phyloP scores from a whole-genome alignment of 2,797 vertebrate species.

The Diglossa cyanea region DNA sequence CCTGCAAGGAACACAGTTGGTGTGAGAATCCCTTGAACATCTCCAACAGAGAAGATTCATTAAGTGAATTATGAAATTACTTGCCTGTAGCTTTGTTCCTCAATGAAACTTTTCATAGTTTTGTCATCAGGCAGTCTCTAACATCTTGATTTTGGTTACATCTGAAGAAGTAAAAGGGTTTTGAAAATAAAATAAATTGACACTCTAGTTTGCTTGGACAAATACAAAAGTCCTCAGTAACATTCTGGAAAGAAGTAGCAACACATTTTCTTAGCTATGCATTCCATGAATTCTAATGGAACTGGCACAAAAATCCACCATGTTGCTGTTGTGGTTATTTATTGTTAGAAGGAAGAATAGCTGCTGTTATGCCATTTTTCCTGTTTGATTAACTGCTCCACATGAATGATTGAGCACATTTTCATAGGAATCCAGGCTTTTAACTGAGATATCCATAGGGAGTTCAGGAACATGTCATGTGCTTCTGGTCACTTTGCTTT shows the following conservation, averaged over 20 bases:
- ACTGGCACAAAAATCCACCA: background rate
- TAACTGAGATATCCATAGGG: background rate
- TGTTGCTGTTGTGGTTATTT: background rate
- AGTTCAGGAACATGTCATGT: background rate
- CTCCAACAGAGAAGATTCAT: background rate
- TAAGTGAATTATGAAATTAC: background rate
- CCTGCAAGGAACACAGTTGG: background rate
- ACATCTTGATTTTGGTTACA: background rate
- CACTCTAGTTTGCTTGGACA: background rate
- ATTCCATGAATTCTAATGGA: background rate
- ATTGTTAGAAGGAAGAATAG: background rate
- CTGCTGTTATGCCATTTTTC: background rate
- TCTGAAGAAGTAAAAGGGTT: background rate
- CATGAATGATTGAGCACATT: background rate
- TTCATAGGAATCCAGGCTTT: background rate
- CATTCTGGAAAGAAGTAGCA: background rate
- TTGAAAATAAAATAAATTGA: background rate
- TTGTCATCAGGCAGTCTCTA: background rate
- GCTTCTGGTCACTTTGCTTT: background rate
- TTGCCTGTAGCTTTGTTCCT: background rate
- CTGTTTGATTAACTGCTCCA: background rate
- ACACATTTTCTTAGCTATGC: background rate
- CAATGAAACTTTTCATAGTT: background rate
- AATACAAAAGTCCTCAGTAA: background rate
- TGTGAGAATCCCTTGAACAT: background rate